These are phyloP conservation scores for Gobius niger DNA, from an alignment of 2,113 vertebrate species.

Conservation along the genomic window DNA sequence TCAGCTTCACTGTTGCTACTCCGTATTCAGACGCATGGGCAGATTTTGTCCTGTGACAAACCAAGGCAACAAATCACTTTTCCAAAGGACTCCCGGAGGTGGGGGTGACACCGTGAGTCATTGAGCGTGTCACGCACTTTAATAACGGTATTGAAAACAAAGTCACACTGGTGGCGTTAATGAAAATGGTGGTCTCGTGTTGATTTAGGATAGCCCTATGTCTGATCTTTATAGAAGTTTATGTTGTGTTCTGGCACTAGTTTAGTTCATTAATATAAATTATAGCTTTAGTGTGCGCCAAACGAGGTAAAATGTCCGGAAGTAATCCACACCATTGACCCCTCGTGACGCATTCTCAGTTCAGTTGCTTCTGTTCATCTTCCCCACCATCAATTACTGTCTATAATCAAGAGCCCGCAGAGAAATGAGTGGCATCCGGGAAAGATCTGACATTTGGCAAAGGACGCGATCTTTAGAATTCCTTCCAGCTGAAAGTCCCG, in stretches of 20 bases:
- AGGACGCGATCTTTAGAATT: slow-evolving; percentile 32
- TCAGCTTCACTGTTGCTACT: slow-evolving; percentile 76
- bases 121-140: slow-evolving; percentile 58
- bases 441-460: slow-evolving; percentile 42
- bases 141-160: slow-evolving; percentile 60
- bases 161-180: slow-evolving; percentile 7
- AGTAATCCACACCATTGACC: slow-evolving; percentile 26
- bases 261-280: not conserved
- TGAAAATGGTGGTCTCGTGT: slow-evolving; percentile 21
- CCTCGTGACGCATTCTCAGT: slow-evolving; percentile 33
- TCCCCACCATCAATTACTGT: slow-evolving; percentile 40
- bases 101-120: slow-evolving; percentile 64
- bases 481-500: slow-evolving; percentile 43
- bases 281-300: not conserved
- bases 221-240: too few species aligned
- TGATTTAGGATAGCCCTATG: not conserved
- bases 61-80: slow-evolving; percentile 55
- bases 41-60: slow-evolving; percentile 74
- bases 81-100: slow-evolving; percentile 54
- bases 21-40: slow-evolving; percentile 73
- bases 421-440: slow-evolving; percentile 19
- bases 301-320: slow-evolving; percentile 14
- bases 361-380: slow-evolving; percentile 61
- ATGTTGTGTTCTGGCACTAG: too few species aligned
- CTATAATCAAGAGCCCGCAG: slow-evolving; percentile 37